Conservation (phyloP, 2,888 invertebrate species). For the Willowsia nigromaculata region DNA sequence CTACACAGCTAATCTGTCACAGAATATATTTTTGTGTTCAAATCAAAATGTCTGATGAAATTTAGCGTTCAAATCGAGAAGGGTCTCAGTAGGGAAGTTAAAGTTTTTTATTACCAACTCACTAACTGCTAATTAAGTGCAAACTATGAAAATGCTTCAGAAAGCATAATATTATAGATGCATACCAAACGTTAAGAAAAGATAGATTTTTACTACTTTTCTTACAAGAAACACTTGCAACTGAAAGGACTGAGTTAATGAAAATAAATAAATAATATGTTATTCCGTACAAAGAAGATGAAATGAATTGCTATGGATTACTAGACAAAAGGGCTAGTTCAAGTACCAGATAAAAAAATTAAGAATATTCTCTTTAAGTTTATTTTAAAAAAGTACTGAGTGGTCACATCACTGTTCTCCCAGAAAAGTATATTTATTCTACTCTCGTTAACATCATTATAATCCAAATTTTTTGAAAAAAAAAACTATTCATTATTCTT, state of each 20-base stretch:
- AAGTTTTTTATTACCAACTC: conserved; percentile 46
- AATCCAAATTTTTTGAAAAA: not conserved
- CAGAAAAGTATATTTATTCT: too few relatives aligned
- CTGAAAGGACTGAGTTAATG: conserved; percentile 67
- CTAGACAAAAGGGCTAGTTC: not conserved
- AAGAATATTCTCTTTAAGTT: conserved; percentile 12
- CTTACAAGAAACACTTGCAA: conserved; percentile 61
- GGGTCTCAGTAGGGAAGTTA: conserved; percentile 67
- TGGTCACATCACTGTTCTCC: too few relatives aligned
- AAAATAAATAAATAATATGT: conserved; percentile 37
- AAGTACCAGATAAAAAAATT: not conserved
- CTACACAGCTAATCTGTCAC: not conserved
- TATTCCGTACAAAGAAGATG: conserved; percentile 60
- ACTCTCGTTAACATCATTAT: too few relatives aligned
- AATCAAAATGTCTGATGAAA: conserved; percentile 34
- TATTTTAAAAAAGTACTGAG: not conserved
- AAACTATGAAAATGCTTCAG: not conserved
- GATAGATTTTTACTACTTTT: not conserved
- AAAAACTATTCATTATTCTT: not conserved
- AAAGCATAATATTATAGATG: not conserved
- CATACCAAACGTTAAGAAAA: conserved; percentile 5
- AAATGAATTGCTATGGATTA: conserved; percentile 34
- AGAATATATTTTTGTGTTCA: conserved; percentile 62
- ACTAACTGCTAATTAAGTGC: not conserved
- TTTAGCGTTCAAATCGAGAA: conserved; percentile 63